Base-by-base conservation (phyloP, 2,888 invertebrate genomes). In the Tineola bisselliella region DNA sequence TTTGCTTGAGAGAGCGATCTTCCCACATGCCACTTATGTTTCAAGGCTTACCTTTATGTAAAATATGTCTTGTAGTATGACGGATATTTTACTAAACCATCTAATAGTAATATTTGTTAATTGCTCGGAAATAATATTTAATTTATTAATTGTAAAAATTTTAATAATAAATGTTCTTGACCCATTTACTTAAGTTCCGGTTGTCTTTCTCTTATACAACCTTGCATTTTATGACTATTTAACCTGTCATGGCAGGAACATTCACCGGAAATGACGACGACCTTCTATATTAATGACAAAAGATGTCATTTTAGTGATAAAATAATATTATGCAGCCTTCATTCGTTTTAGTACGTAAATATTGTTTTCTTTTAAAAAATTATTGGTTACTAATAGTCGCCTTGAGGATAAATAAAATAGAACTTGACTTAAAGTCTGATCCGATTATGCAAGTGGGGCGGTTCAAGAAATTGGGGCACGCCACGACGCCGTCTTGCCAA, bases 401-500 rank as follows among this genome's bases (percentile, higher is more conserved):
- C 54, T 54, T 54, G 58, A 15, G 8, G 13, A 2, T 58, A 58
- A 17, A 58, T 58, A 31, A 58, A 58, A 6, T 58, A 58, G 58
- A 58, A 33, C 58, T 15, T 58, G 58, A 30, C 57, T 57, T 57
- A 8, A 38, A 38, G 63, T 63, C 65, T 64, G 62, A 64, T 67
- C 63, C 59, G 60, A 66, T 69, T 68, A 68, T 67, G 65, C 64
- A 69, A 69, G 61, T 31, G 61, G 62, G 60, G 57, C 61, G 63
- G 65, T 66, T 61, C 64, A 63, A 66, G 66, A 68, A 76, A 71
- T 69, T 70, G 71, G 74, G 70, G 69, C 75, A 74, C 71, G 71
- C 72, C 70, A 72, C 72, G 69, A 69, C 63, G 60, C 63, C 61
- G 63, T 43, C 65, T 70, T 77, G 78, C 79, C 79, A 77, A 76